Base-by-base conservation (phyloP, 1,140 invertebrate species). In the Pissodes strobi region DNA sequence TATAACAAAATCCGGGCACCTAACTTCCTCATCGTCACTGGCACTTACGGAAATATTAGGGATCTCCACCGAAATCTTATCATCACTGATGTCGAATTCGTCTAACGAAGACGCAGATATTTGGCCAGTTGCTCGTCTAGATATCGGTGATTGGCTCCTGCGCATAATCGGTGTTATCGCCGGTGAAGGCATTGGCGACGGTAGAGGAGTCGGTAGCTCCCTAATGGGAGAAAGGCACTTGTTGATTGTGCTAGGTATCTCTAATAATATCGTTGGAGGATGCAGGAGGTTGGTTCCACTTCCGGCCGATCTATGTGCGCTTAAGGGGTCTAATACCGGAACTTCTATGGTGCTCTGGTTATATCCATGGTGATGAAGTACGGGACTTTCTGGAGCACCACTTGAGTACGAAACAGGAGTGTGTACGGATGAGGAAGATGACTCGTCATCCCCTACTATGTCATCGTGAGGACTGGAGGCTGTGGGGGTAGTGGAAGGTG, bases 151-250 rank as follows among this genome's bases (percentile, higher is more conserved):
- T 25, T 51, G 63, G 61, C 69, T 73, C 60, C 82, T 68, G 12
- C 78, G 75, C 80, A 84, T 82, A n/a, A 88, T 76, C 1, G 88
- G 88, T 1, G 88, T 89, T 5, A 88, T 81, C 23, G 86, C 80
- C 13, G 88, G 88, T 8, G 87, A 89, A 67, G 82, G 87, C 66
- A 82, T 83, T 25, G 87, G 88, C 8, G 87, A 88, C 66, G 82
- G 87, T 52, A 83, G 81, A 30, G 88, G 88, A 2, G 87, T 88
- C 0, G 89, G 88, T 49, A 89, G 76, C 76, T 90, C 88, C 53
- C 87, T 79, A 58, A 90, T 89, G 0, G 88, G 87, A 23, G 88
- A 90, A 49, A 90, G 80, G 75, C 88, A 89, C 74, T 87, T 87
- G 69, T 86, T 87, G 30, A 87, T 87, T 72, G 80, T 80, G 68